These are phyloP conservation scores for Papilio polytes DNA, from an alignment of 1,140 invertebrate genomes.

Conservation along the genomic window DNA sequence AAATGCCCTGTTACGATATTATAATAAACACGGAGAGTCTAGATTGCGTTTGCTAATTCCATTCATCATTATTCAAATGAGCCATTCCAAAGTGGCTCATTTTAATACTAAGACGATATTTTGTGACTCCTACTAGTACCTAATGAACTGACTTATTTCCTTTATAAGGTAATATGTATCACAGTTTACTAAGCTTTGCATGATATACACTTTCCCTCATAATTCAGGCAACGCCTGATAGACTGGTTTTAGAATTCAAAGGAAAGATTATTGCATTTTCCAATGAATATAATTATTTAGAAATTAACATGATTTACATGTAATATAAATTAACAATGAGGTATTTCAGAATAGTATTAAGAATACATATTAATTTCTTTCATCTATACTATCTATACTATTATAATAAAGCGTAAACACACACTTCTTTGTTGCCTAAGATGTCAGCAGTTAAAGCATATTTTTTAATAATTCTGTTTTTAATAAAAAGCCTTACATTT, in stretches of 20 bases:
- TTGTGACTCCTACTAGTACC: neutral
- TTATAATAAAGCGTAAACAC: too few relatives aligned
- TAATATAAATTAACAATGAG: neutral
- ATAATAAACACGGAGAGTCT: neutral
- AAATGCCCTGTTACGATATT: neutral
- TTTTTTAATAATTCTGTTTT: too few relatives aligned
- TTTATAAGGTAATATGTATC: constrained; percentile 2
- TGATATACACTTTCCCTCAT: neutral
- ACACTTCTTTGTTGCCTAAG: too few relatives aligned
- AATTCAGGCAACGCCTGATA: constrained; percentile 6
- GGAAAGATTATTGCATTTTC: constrained; percentile 8
- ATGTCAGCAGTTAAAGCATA: too few relatives aligned
- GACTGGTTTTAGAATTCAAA: neutral
- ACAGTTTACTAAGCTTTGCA: neutral
- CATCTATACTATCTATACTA: too few relatives aligned
- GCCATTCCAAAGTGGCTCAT: neutral
- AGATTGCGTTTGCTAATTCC: neutral
- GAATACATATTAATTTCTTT: too few relatives aligned
- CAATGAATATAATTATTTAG: neutral
- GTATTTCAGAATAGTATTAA: too few relatives aligned
- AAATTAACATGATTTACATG: neutral
- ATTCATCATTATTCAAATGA: constrained; percentile 12
- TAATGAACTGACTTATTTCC: neutral
- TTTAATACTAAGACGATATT: constrained; percentile 23
- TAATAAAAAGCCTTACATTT: too few relatives aligned